phyloP scores from a whole-genome alignment of 23 tunicate genomes.

The Styela clava region DNA sequence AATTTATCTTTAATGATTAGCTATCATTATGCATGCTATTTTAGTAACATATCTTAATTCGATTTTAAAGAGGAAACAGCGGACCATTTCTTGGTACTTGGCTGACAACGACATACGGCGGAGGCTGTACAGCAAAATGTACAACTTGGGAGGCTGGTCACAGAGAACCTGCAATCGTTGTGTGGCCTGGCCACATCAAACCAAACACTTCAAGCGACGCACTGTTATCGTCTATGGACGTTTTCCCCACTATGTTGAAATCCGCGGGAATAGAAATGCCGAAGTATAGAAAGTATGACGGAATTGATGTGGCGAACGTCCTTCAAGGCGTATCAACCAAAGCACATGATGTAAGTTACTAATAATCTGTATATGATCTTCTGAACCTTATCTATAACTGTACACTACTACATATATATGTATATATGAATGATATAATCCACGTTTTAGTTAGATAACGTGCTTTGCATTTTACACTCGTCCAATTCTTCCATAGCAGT shows the following conservation, averaged over 20 bases:
- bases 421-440: no score
- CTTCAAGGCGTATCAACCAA: not conserved
- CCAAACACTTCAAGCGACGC: constrained; percentile 65
- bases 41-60: no score
- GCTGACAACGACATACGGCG: constrained; percentile 49
- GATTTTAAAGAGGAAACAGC: no score
- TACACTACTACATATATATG: no score
- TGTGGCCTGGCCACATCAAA: constrained; percentile 50
- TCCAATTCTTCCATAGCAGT: no score
- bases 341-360: constrained; percentile 32
- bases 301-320: constrained; percentile 41
- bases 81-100: constrained; percentile 80
- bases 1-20: no score
- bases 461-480: no score
- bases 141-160: constrained; percentile 94
- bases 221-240: constrained; percentile 58
- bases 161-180: constrained; percentile 69
- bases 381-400: not conserved
- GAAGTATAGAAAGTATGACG: constrained; percentile 46
- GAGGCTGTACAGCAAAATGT: constrained; percentile 67
- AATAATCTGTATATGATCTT: not conserved
- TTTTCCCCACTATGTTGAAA: constrained; percentile 68
- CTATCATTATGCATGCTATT: no score
- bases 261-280: constrained; percentile 59
- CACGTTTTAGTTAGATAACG: no score